Base-by-base conservation (phyloP, 2,888 invertebrate species). In the Busseola fusca region DNA sequence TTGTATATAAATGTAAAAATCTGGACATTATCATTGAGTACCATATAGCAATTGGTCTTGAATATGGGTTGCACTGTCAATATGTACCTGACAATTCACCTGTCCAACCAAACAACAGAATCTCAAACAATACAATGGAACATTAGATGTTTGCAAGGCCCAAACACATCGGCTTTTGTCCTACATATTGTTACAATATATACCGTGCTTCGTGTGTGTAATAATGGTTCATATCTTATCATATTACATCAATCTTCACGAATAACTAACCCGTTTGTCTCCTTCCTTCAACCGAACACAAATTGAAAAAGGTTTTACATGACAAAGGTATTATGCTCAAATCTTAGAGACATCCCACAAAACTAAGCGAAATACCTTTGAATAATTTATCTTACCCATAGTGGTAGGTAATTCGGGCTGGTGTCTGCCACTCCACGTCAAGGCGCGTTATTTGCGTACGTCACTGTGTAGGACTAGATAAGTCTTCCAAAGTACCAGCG, bases 81-180 rank as follows among this genome's bases (percentile, higher is more conserved):
- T 18, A 18, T 57, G 18, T 30, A 66, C 25, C 5, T 45, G 66
- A 30, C 18, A 25, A 25, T 45, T 6, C 21, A 66, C 18, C 67
- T 48, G 67, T 66, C 27, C 5, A 7, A 16, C 21, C 12, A 34
- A 25, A 64, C 34, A 34, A 67, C 67, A 50, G 37, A 27, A 27
- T 48, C 48, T 69, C 48, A 50, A 50, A 27, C 2, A 16, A 34
- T 2, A 69, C 37, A 67, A 69, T 27, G 34, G 48, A 37, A 69
- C 67, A 67, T 50, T 69, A 67, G 37, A 37, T 50, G 27, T 37
- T 69, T 69, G 48, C 69, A 27, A 37, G n/a, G 37, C 37, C 16
- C 69, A 37, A 69, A 67, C 37, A 67, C 37, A 67, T 48, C 9
- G 27, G 25, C 25, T 37, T 12, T 21, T 48, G 25, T 67, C 16